Evolutionary conservation across 1,140 invertebrate species (phyloP), one percentile per base, ranked within the genome.

Genomic region (Aphidius ervi): DNA sequence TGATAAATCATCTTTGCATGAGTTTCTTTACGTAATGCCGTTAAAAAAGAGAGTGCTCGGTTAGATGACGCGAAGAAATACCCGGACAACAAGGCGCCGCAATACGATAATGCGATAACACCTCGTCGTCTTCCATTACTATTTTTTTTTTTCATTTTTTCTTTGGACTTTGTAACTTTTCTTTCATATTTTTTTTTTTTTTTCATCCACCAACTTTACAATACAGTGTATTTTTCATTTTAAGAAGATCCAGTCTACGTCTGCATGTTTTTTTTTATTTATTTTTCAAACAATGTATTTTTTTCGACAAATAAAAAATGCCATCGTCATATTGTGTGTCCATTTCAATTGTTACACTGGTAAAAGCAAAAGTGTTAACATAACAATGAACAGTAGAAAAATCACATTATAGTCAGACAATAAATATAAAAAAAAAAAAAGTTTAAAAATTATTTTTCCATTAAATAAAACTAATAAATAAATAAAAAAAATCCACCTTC

Each of bases 71-170:
- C 23, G 23, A 31, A 31, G 4, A 59, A 16, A 55, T 56, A 49
- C 52, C 58, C 58, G 63, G 65, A 63, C 74, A 70, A 61, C 63
- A 67, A 71, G 74, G 71, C 74, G 72, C 76, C 74, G 67, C 72
- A 70, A 71, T 71, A 68, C 70, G 68, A 74, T 74, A 75, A 77
- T 75, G 69, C 71, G 73, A 76, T 76, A 75, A 77, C 70, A 70
- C 67, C 62, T 59, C 62, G 43, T 39, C 52, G 9, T 48, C 58
- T 23, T 23, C 43, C 20, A 6, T 5, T 31, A 3, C 10, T 31
- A 31, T 31, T 1, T 31, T 31, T 31, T 31, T 31, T 31, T 31
- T 16, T 16, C 16, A 16, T 16, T 16, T 31, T 31, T 31, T 31
- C 23, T 31, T 31, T 31, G 4, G 23, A 31, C 23, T 31, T 31